phyloP scores from a whole-genome alignment of 2,888 invertebrate species.

The Polydrusus cervinus region DNA sequence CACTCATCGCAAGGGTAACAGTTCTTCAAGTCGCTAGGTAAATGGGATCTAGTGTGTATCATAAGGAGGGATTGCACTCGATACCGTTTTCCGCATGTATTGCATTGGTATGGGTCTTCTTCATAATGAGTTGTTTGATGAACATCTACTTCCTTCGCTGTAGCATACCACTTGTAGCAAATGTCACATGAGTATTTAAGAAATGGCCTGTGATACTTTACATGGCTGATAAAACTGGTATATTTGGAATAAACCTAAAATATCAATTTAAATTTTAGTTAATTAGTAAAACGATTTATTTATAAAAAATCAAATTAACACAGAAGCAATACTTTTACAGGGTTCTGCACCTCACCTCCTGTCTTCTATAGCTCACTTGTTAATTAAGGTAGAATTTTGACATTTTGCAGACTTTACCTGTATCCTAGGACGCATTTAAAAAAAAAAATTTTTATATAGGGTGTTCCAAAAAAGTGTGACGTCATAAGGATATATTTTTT shows the following conservation, averaged over 20 bases:
- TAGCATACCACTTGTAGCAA: conserved; percentile 75
- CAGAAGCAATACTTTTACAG: too few relatives aligned
- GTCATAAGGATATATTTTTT: too few relatives aligned
- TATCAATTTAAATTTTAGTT: background rate
- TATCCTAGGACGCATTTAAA: too few relatives aligned
- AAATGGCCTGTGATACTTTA: conserved; percentile 76
- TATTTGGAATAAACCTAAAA: conserved; percentile 75
- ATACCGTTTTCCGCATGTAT: conserved; percentile 75
- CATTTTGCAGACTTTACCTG: too few relatives aligned
- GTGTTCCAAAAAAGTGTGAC: too few relatives aligned
- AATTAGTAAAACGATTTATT: too few relatives aligned
- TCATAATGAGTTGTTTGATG: conserved; percentile 74
- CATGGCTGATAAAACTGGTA: conserved; percentile 78
- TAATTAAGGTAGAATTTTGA: too few relatives aligned
- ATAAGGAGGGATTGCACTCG: conserved; percentile 74
- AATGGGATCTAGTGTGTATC: conserved; percentile 74
- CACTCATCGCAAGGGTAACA: conserved; percentile 76
- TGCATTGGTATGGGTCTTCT: conserved; percentile 72
- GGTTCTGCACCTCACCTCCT: too few relatives aligned
- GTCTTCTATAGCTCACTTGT: too few relatives aligned
- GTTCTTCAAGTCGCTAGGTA: conserved; percentile 75
- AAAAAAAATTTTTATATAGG: too few relatives aligned
- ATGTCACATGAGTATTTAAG: conserved; percentile 75
- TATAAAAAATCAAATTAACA: too few relatives aligned
- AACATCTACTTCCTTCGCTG: conserved; percentile 66